Evolutionary conservation across 1,140 invertebrate genomes (phyloP), one percentile per base, ranked within the genome.

Genomic region (Drosophila tani): DNA sequence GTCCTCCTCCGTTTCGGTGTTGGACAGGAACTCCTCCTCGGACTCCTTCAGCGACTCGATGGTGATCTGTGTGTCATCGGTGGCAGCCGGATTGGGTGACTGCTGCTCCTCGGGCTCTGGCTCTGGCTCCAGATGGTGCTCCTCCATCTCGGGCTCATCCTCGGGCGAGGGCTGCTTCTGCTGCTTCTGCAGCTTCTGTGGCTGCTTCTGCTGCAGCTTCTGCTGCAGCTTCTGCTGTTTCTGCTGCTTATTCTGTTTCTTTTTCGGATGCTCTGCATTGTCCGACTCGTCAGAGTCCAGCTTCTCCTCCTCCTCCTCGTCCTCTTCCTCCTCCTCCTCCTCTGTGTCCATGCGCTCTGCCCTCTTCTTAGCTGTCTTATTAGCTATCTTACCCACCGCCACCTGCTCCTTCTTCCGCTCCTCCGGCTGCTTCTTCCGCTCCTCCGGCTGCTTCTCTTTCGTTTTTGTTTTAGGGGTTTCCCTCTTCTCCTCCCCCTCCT

Each of bases 31-130:
- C 27, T 88, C 84, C 14, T 88, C 84, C 27, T 88, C 84, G 8
- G 85, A 90, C 45, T 90, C 84, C 46, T 81, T 90, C 45, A 81
- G 55, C 9, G 84, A 88, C 43, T 88, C 84, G 27, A 88, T 88
- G 9, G 84, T 88, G 29, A 88, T 84, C 60, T 88, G 84, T 1
- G 81, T 69, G 19, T 88, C 84, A 6, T 90, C 85, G 24, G 63
- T 63, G 24, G 29, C 60, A 15, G 74, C 68, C 14, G 50, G 51
- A n/a, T 68, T 75, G 9, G 49, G 56, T 4, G 45, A 46, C 3
- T 21, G n/a, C n/a, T n/a, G 63, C n/a, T 71, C 81, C 12, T 75
- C 75, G 1, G 9, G 43, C 21, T 24, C 21, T n/a, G n/a, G n/a
- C 41, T 74, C 63, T 0, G n/a, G 14, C n/a, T 79, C 65, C 4